Evolutionary conservation across 2,113 vertebrate species (phyloP).

Genomic region (Penelope pileata): DNA sequence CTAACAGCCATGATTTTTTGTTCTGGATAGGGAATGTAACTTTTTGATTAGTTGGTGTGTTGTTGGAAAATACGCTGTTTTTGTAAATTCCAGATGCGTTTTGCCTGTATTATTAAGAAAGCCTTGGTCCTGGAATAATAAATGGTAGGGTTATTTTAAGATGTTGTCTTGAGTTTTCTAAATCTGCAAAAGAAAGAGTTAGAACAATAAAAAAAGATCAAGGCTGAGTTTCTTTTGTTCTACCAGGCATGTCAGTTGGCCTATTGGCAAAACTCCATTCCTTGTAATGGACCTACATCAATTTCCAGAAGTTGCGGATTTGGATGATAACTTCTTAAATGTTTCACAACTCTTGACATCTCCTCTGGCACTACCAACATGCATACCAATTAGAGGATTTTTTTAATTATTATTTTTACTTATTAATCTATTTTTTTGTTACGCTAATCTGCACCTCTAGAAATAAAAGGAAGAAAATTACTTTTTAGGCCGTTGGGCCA

Average conservation of each 20-base stretch:
- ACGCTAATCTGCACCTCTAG: background rate
- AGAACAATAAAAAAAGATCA: background rate
- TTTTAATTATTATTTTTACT: no score
- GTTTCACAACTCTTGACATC: background rate
- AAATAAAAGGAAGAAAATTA: background rate
- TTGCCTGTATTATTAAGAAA: slow-evolving; percentile 49
- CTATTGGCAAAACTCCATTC: slow-evolving; percentile 23
- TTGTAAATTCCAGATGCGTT: slow-evolving; percentile 38
- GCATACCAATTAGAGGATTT: background rate
- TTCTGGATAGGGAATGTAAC: background rate
- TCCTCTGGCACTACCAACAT: background rate
- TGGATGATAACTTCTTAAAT: background rate
- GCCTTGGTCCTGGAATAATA: slow-evolving; percentile 40
- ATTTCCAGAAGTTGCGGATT: background rate
- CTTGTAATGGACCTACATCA: background rate
- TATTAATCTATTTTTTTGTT: background rate
- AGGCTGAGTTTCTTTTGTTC: slow-evolving; percentile 18
- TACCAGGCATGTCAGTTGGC: background rate
- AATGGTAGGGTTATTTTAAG: slow-evolving; percentile 38
- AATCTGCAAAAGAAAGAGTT: background rate
- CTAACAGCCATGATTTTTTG: background rate
- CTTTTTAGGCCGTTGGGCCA: background rate
- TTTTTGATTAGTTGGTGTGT: background rate
- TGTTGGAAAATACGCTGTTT: slow-evolving; percentile 9
- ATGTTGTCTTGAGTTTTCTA: slow-evolving; percentile 2